Base-by-base conservation (phyloP, 1,140 invertebrate species). In the Drosophila suzukii region DNA sequence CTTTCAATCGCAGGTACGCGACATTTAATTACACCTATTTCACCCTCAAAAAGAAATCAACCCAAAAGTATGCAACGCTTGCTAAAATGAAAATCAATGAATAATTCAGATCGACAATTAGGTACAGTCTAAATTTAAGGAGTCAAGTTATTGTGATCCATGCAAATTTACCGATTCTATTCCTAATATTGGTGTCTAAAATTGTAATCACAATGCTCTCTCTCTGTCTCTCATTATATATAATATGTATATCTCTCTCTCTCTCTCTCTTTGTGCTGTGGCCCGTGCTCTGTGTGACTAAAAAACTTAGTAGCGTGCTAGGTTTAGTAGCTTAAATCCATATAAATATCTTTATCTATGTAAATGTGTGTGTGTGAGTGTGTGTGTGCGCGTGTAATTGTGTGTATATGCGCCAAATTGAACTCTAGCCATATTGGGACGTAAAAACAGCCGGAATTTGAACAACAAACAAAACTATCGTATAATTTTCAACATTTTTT, bases 41-140 rank as follows among this genome's bases (percentile, higher is more conserved):
- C 70, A 67, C 70, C 57, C 74, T 53, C 61, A 51, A 54, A 59
- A 55, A 39, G 59, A 60, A 55, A 76, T 60, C 53, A 60, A 75
- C 82, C 78, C 70, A 78, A 86, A 88, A 88, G 82, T 86, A 88
- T 86, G 82, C 82, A 88, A 86, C 71, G 83, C 68, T 73, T 81
- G 62, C 43, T 61, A 85, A 66, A 71, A 55, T 70, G 51, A 80
- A 54, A 66, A 61, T 65, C 49, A 39, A 32, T 49, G 76, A 79
- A 53, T 62, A 41, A 79, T 66, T 70, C 47, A 51, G 50, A 80
- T 57, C 62, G 66, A 49, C 54, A 81, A 76, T 88, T 88, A 88
- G 83, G 83, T 88, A 88, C 80, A 88, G 83, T 88, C 72, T 56
- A 76, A 77, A 73, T 70, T 63, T 38, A 73, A 77, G 50, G 57